Percentiles rank a stretch among this genome's conserved stretches.
Evolutionary conservation across 1,140 invertebrate species (phyloP).

Genomic region (Himalopsyche phryganea): DNA sequence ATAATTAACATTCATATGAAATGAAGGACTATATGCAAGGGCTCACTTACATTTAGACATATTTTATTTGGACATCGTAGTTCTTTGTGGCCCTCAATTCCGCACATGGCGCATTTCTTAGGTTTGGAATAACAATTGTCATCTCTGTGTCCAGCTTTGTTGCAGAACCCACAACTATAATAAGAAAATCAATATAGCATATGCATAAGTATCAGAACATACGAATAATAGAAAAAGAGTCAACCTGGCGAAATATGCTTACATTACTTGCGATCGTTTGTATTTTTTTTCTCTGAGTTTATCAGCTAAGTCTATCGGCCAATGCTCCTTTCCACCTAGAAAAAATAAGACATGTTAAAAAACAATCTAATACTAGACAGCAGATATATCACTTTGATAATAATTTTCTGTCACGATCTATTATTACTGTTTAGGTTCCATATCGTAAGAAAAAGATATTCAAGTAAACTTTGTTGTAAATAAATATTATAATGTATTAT

Average conservation of each 20-base stretch:
- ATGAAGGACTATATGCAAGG: no score
- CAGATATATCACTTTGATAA: no score
- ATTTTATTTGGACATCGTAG: conserved; percentile 25
- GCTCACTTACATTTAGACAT: conserved; percentile 27
- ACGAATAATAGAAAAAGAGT: not conserved
- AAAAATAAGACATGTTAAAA: conserved; percentile 12
- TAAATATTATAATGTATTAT: not conserved
- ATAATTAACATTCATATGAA: no score
- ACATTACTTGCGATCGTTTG: conserved; percentile 10
- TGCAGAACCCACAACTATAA: conserved; percentile 27
- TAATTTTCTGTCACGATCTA: no score
- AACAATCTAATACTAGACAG: no score
- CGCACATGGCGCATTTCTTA: conserved; percentile 27
- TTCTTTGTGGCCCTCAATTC: conserved; percentile 18
- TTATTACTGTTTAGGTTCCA: no score
- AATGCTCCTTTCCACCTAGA: conserved; percentile 17
- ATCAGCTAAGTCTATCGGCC: conserved; percentile 22
- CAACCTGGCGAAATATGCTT: conserved; percentile 1
- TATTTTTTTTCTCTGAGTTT: conserved; percentile 6
- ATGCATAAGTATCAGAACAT: not conserved
- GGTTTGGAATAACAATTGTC: conserved; percentile 21
- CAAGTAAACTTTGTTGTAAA: no score
- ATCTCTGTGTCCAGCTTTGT: conserved; percentile 23
- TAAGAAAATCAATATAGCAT: conserved; percentile 1
- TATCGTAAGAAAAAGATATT: no score